Conservation (phyloP, 64 coral and sea anemone genomes). For the Pocillopora verrucosa region DNA sequence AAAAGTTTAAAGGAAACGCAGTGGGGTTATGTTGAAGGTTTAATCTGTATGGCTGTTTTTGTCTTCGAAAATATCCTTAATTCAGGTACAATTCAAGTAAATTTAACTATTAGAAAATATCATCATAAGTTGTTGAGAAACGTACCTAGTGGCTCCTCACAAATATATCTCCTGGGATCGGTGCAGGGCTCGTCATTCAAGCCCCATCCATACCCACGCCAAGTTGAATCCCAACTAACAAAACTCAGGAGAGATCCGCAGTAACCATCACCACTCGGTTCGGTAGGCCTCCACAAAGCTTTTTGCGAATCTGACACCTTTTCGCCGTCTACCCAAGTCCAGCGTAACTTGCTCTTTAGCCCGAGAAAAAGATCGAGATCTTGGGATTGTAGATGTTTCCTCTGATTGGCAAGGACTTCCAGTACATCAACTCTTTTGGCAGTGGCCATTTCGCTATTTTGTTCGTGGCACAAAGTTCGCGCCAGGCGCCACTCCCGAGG, state of each 20-base stretch:
- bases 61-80: no score
- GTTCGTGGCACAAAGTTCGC: background rate
- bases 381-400: background rate
- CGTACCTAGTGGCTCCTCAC: background rate
- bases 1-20: no score
- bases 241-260: background rate
- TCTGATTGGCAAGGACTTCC: background rate
- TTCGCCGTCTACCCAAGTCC: background rate
- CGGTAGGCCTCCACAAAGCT: background rate
- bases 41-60: no score
- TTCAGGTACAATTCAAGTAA: no score
- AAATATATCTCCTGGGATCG: background rate
- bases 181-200: background rate
- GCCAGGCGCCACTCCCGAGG: background rate
- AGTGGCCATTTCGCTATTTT: background rate
- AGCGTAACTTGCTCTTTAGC: background rate
- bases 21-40: no score
- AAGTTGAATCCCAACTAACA: background rate
- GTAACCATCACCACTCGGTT: slow-evolving; percentile 19
- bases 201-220: slow-evolving; percentile 5
- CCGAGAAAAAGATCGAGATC: background rate
- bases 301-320: background rate
- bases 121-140: no score
- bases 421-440: background rate
- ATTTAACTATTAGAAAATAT: no score